Conservation (phyloP, 2,113 vertebrate species). For the Mormyrus lacerda region DNA sequence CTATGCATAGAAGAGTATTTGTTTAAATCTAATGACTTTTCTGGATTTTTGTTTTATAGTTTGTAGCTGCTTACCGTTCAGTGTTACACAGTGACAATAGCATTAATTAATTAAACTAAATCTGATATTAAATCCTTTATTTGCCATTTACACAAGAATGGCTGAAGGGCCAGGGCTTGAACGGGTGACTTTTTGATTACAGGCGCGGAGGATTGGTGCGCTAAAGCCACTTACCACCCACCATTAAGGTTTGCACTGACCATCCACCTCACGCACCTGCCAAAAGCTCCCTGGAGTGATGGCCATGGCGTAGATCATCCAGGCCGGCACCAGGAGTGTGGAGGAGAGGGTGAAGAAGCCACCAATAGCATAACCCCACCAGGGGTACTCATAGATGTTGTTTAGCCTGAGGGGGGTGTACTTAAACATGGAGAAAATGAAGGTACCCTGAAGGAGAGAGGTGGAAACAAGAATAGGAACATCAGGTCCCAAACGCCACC, state of each 20-base stretch:
- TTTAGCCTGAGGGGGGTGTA: constrained; percentile 62
- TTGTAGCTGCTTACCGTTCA: background rate
- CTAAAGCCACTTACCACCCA: background rate
- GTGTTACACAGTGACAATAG: background rate
- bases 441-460: constrained; percentile 43
- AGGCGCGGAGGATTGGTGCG: background rate
- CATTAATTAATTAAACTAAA: background rate
- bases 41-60: background rate
- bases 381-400: constrained; percentile 64
- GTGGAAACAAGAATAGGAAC: background rate
- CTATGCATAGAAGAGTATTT: background rate
- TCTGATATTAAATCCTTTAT: background rate
- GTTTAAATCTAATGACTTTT: background rate
- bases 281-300: constrained; percentile 54
- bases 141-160: background rate
- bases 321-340: constrained; percentile 57
- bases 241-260: background rate
- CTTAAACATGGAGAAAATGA: constrained; percentile 54
- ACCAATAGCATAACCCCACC: constrained; percentile 65
- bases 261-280: constrained; percentile 45
- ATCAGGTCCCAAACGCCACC: background rate
- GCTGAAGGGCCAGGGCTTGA: background rate
- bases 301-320: constrained; percentile 53
- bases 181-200: background rate
- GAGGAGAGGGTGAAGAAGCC: constrained; percentile 63